Conservation (phyloP, 2,113 vertebrate genomes). For the Oryzias melastigma region DNA sequence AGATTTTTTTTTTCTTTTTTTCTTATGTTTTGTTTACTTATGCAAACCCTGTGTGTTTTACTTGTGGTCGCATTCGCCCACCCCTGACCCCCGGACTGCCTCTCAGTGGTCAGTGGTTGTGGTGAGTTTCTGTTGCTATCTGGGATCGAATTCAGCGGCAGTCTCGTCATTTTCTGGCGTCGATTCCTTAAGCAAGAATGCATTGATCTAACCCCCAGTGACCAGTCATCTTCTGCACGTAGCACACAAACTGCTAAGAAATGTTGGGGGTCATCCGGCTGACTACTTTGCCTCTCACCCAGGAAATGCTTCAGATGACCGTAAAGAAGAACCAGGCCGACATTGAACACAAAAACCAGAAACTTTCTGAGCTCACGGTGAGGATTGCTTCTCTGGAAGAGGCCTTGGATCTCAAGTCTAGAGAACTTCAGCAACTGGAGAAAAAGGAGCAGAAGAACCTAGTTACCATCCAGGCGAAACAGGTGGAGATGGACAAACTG, state of each 20-base stretch:
- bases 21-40: slow-evolving; percentile 70
- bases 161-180: slow-evolving; percentile 45
- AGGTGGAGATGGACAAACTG: slow-evolving; percentile 78
- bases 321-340: slow-evolving; percentile 77
- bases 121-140: slow-evolving; percentile 72
- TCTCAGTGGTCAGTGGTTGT: slow-evolving; percentile 68
- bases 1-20: slow-evolving; percentile 66
- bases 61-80: slow-evolving; percentile 61
- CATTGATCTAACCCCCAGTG: slow-evolving; percentile 54
- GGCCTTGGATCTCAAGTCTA: slow-evolving; percentile 52
- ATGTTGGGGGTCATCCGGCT: background rate
- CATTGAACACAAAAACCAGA: slow-evolving; percentile 70
- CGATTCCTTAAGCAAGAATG: slow-evolving; percentile 56
- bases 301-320: slow-evolving; percentile 79
- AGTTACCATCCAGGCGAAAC: slow-evolving; percentile 63
- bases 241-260: slow-evolving; percentile 22
- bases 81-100: slow-evolving; percentile 56
- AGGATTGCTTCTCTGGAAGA: slow-evolving; percentile 76
- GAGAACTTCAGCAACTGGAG: slow-evolving; percentile 65
- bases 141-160: slow-evolving; percentile 58
- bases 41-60: slow-evolving; percentile 73
- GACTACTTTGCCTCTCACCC: slow-evolving; percentile 15
- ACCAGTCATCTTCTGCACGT: slow-evolving; percentile 29
- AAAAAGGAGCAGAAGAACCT: slow-evolving; percentile 45
- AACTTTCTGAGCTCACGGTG: slow-evolving; percentile 69